These are phyloP conservation scores for Brienomyrus brachyistius DNA, from an alignment of 2,113 vertebrate genomes.

Conservation along the genomic window DNA sequence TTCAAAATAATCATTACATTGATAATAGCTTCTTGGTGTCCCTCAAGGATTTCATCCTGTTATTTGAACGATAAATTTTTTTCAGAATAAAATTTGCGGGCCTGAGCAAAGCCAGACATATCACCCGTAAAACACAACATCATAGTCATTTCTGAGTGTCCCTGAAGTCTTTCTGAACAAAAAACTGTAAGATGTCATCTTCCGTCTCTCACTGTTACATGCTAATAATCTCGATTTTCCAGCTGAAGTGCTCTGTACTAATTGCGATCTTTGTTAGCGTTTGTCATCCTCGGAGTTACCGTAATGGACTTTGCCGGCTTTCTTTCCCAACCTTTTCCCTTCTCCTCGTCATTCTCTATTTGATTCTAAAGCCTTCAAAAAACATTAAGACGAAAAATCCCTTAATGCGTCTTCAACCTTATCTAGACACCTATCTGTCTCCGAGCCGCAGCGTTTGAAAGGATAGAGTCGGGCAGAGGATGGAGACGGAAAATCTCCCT, in stretches of 20 bases:
- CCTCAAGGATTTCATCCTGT: neutral
- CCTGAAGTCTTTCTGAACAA: neutral
- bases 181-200: neutral
- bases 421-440: conserved; percentile 76
- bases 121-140: neutral
- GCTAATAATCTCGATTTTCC: neutral
- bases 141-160: neutral
- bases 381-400: conserved; percentile 49
- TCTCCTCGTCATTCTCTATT: conserved; percentile 43
- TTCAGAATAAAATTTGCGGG: neutral
- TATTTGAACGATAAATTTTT: neutral
- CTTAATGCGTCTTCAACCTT: conserved; percentile 73
- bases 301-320: conserved; percentile 52
- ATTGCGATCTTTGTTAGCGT: neutral
- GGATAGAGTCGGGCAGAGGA: conserved; percentile 58
- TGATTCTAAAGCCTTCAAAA: conserved; percentile 59
- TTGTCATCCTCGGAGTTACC: conserved; percentile 64
- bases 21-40: neutral
- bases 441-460: conserved; percentile 66
- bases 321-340: conserved; percentile 46
- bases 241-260: neutral
- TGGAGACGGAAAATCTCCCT: conserved; percentile 54
- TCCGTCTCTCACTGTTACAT: too few species aligned
- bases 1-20: neutral
- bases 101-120: neutral